Base-by-base conservation (phyloP, 1,140 invertebrate species). In the Bombus superbus region DNA sequence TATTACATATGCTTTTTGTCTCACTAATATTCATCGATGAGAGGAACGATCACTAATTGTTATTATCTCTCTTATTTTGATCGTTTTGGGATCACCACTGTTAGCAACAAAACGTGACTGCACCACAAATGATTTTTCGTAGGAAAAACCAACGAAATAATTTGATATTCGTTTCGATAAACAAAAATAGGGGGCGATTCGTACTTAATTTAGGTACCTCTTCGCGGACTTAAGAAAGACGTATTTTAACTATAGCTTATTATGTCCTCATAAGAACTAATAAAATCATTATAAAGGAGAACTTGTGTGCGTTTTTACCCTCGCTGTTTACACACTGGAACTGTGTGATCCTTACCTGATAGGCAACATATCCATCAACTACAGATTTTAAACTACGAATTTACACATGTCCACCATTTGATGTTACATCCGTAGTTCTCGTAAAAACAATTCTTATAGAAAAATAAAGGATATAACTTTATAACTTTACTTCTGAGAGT, bases 401-500 rank as follows among this genome's bases (percentile, higher is more conserved):
- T 79, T 74, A 72, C 40, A 82, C 81, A 18, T 38, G 44, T 73
- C 79, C 44, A 42, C 75, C 69, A 59, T 86, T 76, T 57, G 68
- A 80, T 73, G 80, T 80, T 88, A 76, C 75, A 77, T 57, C 71
- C 59, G 47, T 66, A 77, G 38, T 81, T 88, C 71, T 75, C 82
- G n/a, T 90, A 89, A 90, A 92, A 86, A 81, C 81, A 92, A 91
- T 81, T 80, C 47, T 88, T 83, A 85, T 87, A 91, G 68, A 90
- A 92, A 86, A 92, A 92, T 86, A 87, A 88, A 84, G 86, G 76
- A 87, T 85, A 78, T 83, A 86, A 92, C 85, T 77, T 90, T 87
- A 83, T 86, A 89, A 81, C 87, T 86, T 90, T 91, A 90, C 88
- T 93, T 91, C 87, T 87, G 77, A 89, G 71, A 91, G 79, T 92